A percentile compares a stretch with the other conserved stretches of the same genome.
phyloP scores from a whole-genome alignment of 2,888 invertebrate species.

The Aphidoletes aphidimyza region DNA sequence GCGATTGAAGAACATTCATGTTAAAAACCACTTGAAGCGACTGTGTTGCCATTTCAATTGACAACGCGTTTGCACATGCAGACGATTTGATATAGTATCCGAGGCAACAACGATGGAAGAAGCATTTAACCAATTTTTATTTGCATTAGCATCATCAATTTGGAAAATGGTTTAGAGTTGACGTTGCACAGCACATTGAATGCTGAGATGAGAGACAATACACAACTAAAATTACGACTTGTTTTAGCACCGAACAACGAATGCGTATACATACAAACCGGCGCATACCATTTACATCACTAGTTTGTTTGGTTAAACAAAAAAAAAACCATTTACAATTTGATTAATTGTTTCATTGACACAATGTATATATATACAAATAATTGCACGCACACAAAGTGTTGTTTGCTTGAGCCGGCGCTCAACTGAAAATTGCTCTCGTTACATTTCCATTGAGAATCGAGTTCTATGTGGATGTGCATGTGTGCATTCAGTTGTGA shows the following conservation, averaged over 20 bases:
- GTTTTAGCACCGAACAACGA: neutral
- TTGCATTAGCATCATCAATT: constrained; percentile 52
- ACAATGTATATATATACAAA: constrained; percentile 52
- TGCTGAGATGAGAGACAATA: neutral
- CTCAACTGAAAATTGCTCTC: neutral
- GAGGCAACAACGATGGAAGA: neutral
- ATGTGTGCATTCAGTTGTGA: constrained; percentile 39
- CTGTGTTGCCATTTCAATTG: neutral
- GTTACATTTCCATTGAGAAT: neutral
- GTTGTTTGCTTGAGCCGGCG: neutral
- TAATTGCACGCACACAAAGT: neutral
- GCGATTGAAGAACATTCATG: neutral
- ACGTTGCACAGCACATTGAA: neutral
- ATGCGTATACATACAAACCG: neutral
- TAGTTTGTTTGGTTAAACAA: constrained; percentile 4
- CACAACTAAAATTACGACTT: neutral
- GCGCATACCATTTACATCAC: neutral
- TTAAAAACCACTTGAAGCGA: neutral
- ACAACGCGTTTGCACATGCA: neutral
- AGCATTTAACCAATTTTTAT: constrained; percentile 45
- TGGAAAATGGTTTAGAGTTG: constrained; percentile 36
- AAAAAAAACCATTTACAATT: constrained; percentile 52
- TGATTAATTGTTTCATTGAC: constrained; percentile 54
- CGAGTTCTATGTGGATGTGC: neutral
- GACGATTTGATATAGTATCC: constrained; percentile 29